Conservation (phyloP, 2,113 vertebrate genomes). For the Pomatostomus ruficeps region DNA sequence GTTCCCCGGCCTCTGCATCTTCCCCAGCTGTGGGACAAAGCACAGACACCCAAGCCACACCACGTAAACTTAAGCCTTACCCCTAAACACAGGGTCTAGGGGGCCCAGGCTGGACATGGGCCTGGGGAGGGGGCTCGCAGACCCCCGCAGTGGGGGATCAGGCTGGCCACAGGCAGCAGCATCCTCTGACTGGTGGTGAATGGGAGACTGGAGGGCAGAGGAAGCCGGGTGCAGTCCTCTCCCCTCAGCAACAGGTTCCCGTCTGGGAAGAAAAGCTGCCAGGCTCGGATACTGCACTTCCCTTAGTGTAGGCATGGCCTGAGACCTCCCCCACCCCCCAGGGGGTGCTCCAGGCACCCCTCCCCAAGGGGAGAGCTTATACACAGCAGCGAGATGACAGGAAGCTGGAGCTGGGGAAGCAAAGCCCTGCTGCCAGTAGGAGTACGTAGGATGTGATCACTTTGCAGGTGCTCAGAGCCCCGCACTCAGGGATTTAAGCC, state of each 20-base stretch:
- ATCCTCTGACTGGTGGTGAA: background rate
- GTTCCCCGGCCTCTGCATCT: background rate
- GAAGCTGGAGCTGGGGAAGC: accelerated
- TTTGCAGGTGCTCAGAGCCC: accelerated
- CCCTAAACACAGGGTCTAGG: background rate
- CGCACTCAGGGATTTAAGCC: accelerated
- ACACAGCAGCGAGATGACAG: accelerated
- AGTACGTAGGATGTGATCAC: background rate
- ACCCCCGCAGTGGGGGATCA: background rate
- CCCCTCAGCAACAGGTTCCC: background rate
- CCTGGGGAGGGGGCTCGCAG: background rate
- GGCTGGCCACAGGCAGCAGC: background rate
- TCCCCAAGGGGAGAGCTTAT: background rate
- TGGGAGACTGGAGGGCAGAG: background rate
- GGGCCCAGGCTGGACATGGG: accelerated
- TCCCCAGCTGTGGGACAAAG: accelerated
- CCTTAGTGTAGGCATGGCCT: accelerated
- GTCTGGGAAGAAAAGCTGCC: background rate
- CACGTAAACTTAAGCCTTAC: background rate
- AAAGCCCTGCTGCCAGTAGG: accelerated
- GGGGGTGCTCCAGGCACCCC: background rate
- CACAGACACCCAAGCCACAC: background rate
- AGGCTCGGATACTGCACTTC: no score
- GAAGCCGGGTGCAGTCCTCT: accelerated
- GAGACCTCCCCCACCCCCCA: accelerated